Conservation (phyloP, 2,113 vertebrate species). For the Eupsittula cactorum region DNA sequence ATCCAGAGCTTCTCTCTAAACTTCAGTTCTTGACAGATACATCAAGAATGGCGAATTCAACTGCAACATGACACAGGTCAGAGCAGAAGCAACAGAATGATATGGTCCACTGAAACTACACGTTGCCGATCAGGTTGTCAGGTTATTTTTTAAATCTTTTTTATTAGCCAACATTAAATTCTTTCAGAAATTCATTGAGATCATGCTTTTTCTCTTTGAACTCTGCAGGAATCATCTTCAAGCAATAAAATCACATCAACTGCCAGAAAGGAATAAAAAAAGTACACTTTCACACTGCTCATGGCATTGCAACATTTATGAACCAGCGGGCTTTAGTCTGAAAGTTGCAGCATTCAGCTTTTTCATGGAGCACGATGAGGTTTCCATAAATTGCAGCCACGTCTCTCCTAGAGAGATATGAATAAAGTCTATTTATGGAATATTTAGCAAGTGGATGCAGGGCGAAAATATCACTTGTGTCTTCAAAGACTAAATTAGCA, state of each 20-base stretch:
- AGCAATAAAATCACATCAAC: not conserved
- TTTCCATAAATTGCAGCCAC: constrained; percentile 60
- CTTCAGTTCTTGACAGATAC: not conserved
- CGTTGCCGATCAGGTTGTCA: not conserved
- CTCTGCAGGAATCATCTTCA: not conserved
- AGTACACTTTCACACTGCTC: not conserved
- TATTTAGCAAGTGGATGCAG: constrained; percentile 25
- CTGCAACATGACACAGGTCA: not conserved
- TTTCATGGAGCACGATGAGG: not conserved
- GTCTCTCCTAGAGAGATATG: constrained; percentile 26
- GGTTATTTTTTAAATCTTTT: not conserved
- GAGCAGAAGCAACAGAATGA: not conserved
- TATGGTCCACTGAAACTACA: not conserved
- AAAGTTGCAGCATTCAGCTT: constrained; percentile 48
- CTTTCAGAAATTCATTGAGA: not conserved
- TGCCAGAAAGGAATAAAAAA: not conserved
- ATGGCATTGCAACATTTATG: constrained; percentile 26
- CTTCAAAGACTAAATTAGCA: constrained; percentile 38
- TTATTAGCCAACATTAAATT: not conserved
- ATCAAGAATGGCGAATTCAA: not conserved
- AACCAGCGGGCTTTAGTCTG: not conserved
- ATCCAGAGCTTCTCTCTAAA: not conserved
- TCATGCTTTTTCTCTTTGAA: not conserved
- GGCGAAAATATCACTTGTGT: constrained; percentile 26
- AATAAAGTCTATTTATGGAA: constrained; percentile 52